phyloP scores from a whole-genome alignment of 2,888 invertebrate species.

The Operophtera brumata region DNA sequence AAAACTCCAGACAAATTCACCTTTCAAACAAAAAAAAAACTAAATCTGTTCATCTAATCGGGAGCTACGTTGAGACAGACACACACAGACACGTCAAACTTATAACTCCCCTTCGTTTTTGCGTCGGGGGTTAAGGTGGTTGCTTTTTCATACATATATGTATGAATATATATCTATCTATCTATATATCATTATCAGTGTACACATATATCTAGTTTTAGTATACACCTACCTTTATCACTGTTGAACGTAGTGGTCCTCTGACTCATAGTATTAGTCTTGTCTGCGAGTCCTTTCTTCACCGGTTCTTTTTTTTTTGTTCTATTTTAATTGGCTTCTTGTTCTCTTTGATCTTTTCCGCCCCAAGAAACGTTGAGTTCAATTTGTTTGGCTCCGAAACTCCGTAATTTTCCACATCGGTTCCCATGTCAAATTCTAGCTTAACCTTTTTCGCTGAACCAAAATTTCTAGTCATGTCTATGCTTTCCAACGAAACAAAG shows the following conservation, averaged over 20 bases:
- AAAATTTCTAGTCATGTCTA: slow-evolving; percentile 56
- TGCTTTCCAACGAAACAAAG: slow-evolving; percentile 64
- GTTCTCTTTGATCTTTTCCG: slow-evolving; percentile 54
- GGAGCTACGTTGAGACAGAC: too few relatives aligned
- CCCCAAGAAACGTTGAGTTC: slow-evolving; percentile 72
- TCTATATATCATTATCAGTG: too few relatives aligned
- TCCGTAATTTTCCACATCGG: slow-evolving; percentile 54
- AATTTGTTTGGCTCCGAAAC: slow-evolving; percentile 60
- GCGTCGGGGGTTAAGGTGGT: too few relatives aligned
- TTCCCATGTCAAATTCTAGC: slow-evolving; percentile 41
- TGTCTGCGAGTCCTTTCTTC: slow-evolving; percentile 59
- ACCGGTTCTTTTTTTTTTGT: slow-evolving; percentile 39
- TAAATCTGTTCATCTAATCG: too few relatives aligned
- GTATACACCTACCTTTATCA: slow-evolving; percentile 54
- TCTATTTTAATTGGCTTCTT: slow-evolving; percentile 49
- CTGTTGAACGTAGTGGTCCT: slow-evolving; percentile 51
- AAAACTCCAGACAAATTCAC: too few relatives aligned
- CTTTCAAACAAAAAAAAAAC: too few relatives aligned
- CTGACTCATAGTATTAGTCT: slow-evolving; percentile 57
- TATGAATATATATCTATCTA: too few relatives aligned
- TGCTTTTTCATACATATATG: too few relatives aligned
- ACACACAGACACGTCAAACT: too few relatives aligned
- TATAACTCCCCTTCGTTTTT: too few relatives aligned
- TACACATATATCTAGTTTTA: too few relatives aligned
- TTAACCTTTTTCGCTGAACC: slow-evolving; percentile 68